Conservation (phyloP, 2,113 vertebrate genomes). For the Oceanodroma tethys region DNA sequence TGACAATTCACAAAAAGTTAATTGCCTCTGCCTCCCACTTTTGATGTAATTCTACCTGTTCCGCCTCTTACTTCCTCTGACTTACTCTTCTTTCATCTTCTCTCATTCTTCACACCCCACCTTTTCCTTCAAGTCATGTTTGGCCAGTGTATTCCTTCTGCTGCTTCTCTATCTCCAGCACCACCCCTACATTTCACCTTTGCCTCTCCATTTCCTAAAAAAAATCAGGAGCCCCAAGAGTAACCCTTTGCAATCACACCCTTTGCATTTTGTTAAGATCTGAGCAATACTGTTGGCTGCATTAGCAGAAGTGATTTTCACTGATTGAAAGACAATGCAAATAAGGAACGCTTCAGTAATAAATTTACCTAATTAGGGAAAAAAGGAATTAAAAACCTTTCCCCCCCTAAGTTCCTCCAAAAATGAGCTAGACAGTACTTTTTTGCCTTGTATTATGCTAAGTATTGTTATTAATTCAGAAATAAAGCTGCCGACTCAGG, state of each 20-base stretch:
- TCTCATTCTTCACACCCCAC: background rate
- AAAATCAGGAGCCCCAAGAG: background rate
- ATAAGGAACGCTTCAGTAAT: background rate
- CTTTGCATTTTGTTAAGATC: background rate
- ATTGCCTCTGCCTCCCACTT: background rate
- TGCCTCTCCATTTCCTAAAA: background rate
- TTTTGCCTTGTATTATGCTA: background rate
- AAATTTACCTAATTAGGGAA: background rate
- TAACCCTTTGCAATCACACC: background rate
- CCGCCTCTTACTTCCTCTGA: background rate
- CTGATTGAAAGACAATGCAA: background rate
- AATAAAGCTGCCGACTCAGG: background rate
- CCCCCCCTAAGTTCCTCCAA: background rate
- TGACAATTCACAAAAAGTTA: conserved; percentile 9
- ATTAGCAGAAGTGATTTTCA: background rate
- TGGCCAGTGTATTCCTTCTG: background rate
- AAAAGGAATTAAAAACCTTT: background rate
- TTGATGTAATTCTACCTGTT: background rate
- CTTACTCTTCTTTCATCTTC: background rate
- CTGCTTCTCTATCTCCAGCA: background rate
- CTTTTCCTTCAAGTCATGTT: background rate
- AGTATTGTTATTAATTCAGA: background rate
- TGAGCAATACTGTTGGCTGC: background rate
- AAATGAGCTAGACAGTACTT: background rate
- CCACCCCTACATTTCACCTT: background rate